Percentiles rank a stretch among this genome's conserved stretches.
Evolutionary conservation across 2,888 invertebrate species (phyloP).

Genomic region (Cyclophora punctaria): DNA sequence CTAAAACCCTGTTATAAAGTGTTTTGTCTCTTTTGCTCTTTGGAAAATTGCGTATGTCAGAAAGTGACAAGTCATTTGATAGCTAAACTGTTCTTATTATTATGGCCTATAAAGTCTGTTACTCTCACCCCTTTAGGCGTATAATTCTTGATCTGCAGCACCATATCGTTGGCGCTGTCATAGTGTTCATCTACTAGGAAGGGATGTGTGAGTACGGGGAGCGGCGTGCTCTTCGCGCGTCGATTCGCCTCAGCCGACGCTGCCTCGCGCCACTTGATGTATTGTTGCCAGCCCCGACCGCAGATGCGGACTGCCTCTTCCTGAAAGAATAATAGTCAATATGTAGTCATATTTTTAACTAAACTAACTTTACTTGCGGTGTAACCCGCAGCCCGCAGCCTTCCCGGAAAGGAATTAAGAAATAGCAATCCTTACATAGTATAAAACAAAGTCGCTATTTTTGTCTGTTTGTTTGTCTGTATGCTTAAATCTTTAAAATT

Average conservation of each 20-base stretch:
- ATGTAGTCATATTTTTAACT: no score
- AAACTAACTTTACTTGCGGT: no score
- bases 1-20: no score
- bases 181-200: conserved; percentile 63
- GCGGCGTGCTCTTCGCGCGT: conserved; percentile 83
- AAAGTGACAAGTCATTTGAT: neutral
- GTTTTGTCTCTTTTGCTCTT: no score
- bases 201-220: conserved; percentile 79
- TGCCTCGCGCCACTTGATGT: conserved; percentile 88
- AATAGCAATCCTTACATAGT: no score
- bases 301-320: conserved; percentile 79
- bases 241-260: conserved; percentile 93
- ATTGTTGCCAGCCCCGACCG: conserved; percentile 93
- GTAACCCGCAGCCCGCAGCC: no score
- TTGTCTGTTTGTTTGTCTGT: no score
- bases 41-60: no score
- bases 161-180: conserved; percentile 34
- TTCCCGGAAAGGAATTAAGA: no score
- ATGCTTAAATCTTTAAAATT: no score
- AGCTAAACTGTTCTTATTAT: neutral
- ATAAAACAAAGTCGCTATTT: no score
- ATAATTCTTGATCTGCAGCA: conserved; percentile 81
- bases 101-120: neutral
- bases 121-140: conserved; percentile 81
- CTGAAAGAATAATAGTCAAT: conserved; percentile 22